Percentiles rank a stretch among this genome's conserved stretches.
These are phyloP conservation scores for Beris morrisii DNA, from an alignment of 2,888 invertebrate species.

Conservation along the genomic window DNA sequence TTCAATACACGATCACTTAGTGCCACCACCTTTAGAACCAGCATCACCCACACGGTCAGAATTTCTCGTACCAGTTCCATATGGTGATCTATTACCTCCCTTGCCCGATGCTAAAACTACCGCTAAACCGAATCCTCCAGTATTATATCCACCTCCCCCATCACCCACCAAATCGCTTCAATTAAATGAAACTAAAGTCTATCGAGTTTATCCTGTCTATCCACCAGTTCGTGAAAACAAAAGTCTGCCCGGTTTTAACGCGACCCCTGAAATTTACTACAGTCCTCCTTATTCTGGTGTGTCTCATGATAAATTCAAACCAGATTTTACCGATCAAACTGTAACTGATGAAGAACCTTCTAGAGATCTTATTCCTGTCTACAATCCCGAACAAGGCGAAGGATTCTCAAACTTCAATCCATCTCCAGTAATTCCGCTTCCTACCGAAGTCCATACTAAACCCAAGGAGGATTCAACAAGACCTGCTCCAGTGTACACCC, in stretches of 20 bases:
- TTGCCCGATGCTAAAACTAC: constrained; percentile 6
- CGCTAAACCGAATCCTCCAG: not conserved
- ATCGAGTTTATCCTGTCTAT: constrained; percentile 44
- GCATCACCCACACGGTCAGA: constrained; percentile 11
- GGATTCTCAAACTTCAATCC: no score
- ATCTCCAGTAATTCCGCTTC: no score
- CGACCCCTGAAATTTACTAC: constrained; percentile 45
- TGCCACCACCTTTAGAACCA: constrained; percentile 32
- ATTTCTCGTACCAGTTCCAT: constrained; percentile 10
- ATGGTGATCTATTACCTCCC: constrained; percentile 19
- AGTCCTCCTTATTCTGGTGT: constrained; percentile 51
- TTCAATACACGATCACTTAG: constrained; percentile 11
- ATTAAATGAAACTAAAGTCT: constrained; percentile 11
- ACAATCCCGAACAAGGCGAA: no score
- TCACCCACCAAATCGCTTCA: constrained; percentile 7
- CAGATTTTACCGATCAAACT: not conserved
- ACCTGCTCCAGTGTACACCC: no score
- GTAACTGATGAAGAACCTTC: no score
- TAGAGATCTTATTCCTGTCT: no score
- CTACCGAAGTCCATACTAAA: no score
- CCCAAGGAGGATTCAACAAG: no score
- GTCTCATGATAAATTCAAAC: constrained; percentile 44
- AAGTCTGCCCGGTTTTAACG: constrained; percentile 40
- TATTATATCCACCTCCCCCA: constrained; percentile 17
- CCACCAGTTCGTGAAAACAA: constrained; percentile 38